Percentiles rank a stretch among this genome's conserved stretches.
These are phyloP conservation scores for Orthosia gracilis DNA, from an alignment of 2,888 invertebrate species.

Conservation along the genomic window DNA sequence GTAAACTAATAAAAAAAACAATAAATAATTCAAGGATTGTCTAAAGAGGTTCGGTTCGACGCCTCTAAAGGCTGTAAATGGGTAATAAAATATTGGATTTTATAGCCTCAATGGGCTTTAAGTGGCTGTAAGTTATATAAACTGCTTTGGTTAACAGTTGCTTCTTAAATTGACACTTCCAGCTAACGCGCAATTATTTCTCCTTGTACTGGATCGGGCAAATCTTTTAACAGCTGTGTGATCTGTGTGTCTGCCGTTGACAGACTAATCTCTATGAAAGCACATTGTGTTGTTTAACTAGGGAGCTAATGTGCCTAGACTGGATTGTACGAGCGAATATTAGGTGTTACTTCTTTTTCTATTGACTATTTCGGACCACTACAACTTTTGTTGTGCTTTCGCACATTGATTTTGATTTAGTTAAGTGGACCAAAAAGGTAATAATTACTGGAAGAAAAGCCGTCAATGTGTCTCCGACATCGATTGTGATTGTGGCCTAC, in stretches of 20 bases:
- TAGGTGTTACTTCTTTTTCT: no score
- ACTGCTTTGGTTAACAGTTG: constrained; percentile 32
- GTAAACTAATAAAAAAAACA: constrained; percentile 23
- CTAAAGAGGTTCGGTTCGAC: constrained; percentile 25
- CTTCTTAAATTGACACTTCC: constrained; percentile 47
- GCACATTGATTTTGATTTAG: not conserved
- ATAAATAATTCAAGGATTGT: constrained; percentile 26
- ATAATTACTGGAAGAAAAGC: not conserved
- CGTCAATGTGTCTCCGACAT: constrained; percentile 4
- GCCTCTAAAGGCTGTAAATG: constrained; percentile 34
- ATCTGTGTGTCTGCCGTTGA: not conserved
- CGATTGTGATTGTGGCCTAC: not conserved
- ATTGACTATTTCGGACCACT: not conserved
- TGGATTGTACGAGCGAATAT: not conserved
- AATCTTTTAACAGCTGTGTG: constrained; percentile 25
- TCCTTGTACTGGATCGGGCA: no score
- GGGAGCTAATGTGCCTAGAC: not conserved
- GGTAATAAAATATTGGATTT: constrained; percentile 54
- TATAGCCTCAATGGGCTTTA: constrained; percentile 49
- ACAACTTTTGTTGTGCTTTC: not conserved
- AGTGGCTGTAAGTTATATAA: constrained; percentile 48
- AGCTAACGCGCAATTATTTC: constrained; percentile 13
- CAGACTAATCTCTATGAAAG: not conserved
- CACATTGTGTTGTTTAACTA: constrained; percentile 8
- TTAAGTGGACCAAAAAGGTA: not conserved